Evolutionary conservation across 2,888 invertebrate species (phyloP).

Genomic region (Orchestes rusci): DNA sequence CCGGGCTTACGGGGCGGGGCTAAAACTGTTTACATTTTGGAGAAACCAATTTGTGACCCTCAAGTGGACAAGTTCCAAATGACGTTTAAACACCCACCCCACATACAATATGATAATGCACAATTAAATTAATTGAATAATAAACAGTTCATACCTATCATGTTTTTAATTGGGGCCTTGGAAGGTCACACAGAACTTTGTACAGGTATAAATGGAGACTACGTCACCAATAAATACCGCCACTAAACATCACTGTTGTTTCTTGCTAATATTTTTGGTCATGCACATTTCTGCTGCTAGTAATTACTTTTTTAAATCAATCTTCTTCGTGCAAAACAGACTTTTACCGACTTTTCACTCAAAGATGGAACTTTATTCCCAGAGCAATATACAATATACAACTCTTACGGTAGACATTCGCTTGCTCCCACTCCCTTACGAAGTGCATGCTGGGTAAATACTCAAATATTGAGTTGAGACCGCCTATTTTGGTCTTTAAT

Average conservation of each 20-base stretch:
- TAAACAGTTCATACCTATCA: slow-evolving; percentile 40
- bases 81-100: too few relatives aligned
- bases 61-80: too few relatives aligned
- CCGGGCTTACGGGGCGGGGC: slow-evolving; percentile 40
- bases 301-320: slow-evolving; percentile 20
- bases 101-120: too few relatives aligned
- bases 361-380: slow-evolving; percentile 22
- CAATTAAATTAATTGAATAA: too few relatives aligned
- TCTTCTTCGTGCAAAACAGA: slow-evolving; percentile 15
- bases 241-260: slow-evolving; percentile 29
- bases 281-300: slow-evolving; percentile 34
- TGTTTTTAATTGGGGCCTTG: slow-evolving; percentile 36
- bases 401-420: slow-evolving; percentile 37
- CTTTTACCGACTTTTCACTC: slow-evolving; percentile 23
- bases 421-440: slow-evolving; percentile 40
- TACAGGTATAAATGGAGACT: slow-evolving; percentile 44
- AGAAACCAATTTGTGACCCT: too few relatives aligned
- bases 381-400: slow-evolving; percentile 33
- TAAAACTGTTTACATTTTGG: slow-evolving; percentile 44
- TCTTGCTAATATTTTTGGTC: slow-evolving; percentile 8
- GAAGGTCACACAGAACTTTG: slow-evolving; percentile 36
- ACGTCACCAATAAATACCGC: slow-evolving; percentile 43
- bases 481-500: slow-evolving; percentile 19
- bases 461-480: slow-evolving; percentile 31
- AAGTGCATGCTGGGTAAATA: slow-evolving; percentile 40